Evolutionary conservation across 1,140 invertebrate genomes (phyloP), one percentile per base, ranked within the genome.

Genomic region (Aporrectodea caliginosa): DNA sequence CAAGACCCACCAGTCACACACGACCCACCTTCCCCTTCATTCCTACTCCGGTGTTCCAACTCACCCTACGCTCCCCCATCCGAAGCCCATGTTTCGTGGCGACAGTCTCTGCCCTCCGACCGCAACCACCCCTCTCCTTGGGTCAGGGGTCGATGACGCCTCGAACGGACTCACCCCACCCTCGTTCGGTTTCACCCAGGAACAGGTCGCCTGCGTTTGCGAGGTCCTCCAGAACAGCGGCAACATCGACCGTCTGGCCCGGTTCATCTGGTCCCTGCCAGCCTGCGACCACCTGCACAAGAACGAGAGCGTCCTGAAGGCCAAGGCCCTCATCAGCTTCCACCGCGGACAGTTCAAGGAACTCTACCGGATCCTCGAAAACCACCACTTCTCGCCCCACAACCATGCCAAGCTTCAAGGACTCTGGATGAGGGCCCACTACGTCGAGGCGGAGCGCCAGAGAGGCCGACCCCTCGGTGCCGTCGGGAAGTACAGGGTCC

Each of bases 151-250:
- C n/a, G n/a, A n/a, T n/a, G n/a, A n/a, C n/a, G n/a, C n/a, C n/a
- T n/a, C n/a, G n/a, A n/a, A n/a, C n/a, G n/a, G n/a, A n/a, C n/a
- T n/a, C n/a, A n/a, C n/a, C n/a, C n/a, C n/a, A n/a, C 97, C 79
- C n/a, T n/a, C n/a, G n/a, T n/a, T n/a, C n/a, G n/a, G n/a, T n/a
- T n/a, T n/a, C n/a, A n/a, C n/a, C n/a, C 96, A 98, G 90, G 96
- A 99, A 89, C 97, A 99, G 89, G 96, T 99, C 82, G 96, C 96
- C 76, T 98, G 96, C 88, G 96, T 99, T 71, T 99, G 97, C 89
- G 97, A 98, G 92, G 96, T 98, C 69, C 92, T 99, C 16, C 95
- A 98, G 89, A 96, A 98, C 89, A 95, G 95, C n/a, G 96, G 96
- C 35, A 97, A 97, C 89, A 95, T 98, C 83, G 96, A 98, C 88